phyloP scores from a whole-genome alignment of 1,140 invertebrate genomes.

The Intoshia linei region DNA sequence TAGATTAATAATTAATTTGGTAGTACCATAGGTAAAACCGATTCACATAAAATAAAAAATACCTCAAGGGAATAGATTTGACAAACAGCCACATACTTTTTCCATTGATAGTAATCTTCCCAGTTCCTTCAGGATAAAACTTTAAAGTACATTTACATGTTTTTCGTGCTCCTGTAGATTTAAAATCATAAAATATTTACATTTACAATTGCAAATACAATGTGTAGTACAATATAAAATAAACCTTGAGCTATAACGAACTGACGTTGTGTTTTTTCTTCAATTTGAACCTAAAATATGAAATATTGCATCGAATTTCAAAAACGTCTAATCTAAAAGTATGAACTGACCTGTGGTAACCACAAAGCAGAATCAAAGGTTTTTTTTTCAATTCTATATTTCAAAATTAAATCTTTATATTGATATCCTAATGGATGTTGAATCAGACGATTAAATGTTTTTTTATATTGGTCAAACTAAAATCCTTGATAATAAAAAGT shows the following conservation, averaged over 20 bases:
- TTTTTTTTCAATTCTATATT: conserved; percentile 30
- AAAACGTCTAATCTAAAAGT: too few species aligned
- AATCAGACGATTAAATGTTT: conserved; percentile 34
- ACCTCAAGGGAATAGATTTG: conserved; percentile 3
- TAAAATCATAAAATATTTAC: conserved; percentile 3
- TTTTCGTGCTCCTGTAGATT: conserved; percentile 34
- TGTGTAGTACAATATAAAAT: not conserved
- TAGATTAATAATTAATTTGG: too few species aligned
- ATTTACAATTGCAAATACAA: conserved; percentile 5
- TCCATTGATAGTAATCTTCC: conserved; percentile 45
- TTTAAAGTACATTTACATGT: conserved; percentile 32
- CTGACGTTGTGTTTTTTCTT: conserved; percentile 32
- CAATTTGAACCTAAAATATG: too few species aligned
- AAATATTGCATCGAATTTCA: too few species aligned
- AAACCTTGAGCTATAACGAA: conserved; percentile 33
- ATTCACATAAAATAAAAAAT: not conserved
- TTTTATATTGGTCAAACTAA: conserved; percentile 37
- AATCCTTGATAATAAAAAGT: conserved; percentile 11
- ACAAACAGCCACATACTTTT: conserved; percentile 27
- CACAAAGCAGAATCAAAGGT: conserved; percentile 24
- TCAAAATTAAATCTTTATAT: conserved; percentile 34
- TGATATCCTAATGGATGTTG: conserved; percentile 31
- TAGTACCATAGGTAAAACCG: not conserved
- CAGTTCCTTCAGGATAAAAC: conserved; percentile 38
- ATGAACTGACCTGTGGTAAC: conserved; percentile 12